phyloP scores from a whole-genome alignment of 2,888 invertebrate species.

The Ochlodes sylvanus region DNA sequence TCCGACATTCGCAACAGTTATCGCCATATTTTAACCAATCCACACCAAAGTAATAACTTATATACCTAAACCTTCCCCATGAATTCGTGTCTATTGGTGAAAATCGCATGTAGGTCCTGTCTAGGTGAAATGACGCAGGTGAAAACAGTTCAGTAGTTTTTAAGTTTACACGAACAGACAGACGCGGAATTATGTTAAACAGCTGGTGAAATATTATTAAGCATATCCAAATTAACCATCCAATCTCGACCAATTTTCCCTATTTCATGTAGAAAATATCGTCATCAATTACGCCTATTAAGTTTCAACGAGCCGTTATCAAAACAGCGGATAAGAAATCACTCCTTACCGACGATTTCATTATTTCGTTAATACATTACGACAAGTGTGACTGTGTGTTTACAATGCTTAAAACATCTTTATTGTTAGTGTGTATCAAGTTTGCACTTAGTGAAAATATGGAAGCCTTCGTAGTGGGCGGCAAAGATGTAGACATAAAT shows the following conservation, averaged over 20 bases:
- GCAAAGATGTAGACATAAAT: slow-evolving; percentile 42
- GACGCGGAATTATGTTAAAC: too few species aligned
- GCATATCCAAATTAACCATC: slow-evolving; percentile 13
- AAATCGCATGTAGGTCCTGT: too few species aligned
- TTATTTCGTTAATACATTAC: slow-evolving; percentile 4
- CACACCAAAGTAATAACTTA: too few species aligned
- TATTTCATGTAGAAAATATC: slow-evolving; percentile 28
- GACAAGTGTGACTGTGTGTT: not conserved
- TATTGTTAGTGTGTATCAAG: not conserved
- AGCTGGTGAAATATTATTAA: not conserved
- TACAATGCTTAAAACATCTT: not conserved
- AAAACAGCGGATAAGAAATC: slow-evolving; percentile 23
- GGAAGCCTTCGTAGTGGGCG: slow-evolving; percentile 45
- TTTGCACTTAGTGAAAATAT: slow-evolving; percentile 9
- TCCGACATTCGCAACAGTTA: too few species aligned
- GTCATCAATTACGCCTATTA: slow-evolving; percentile 27
- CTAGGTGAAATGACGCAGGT: too few species aligned
- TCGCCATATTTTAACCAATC: too few species aligned
- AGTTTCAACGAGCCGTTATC: slow-evolving; percentile 29
- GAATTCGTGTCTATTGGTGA: too few species aligned
- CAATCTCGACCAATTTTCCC: slow-evolving; percentile 20
- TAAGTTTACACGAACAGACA: too few species aligned
- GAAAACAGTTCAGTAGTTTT: too few species aligned
- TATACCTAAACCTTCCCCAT: too few species aligned
- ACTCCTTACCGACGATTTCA: slow-evolving; percentile 17